Evolutionary conservation across 2,113 vertebrate species (phyloP).

Genomic region (Eurypyga helias): DNA sequence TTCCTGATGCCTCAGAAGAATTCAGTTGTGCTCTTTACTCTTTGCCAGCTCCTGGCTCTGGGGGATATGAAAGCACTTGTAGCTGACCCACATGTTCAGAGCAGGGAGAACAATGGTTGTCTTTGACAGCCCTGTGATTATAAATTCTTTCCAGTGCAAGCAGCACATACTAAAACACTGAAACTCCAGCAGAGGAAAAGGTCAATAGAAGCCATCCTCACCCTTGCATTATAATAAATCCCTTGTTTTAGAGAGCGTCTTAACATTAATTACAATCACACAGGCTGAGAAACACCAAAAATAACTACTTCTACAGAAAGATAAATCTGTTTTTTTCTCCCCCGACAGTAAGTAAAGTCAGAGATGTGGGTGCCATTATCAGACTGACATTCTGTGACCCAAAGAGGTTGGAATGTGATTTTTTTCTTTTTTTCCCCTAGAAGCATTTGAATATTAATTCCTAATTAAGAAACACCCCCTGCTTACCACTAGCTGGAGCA

Average conservation of each 20-base stretch:
- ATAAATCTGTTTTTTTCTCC: slow-evolving; percentile 62
- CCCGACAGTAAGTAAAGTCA: slow-evolving; percentile 26
- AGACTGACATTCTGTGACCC: slow-evolving; percentile 20
- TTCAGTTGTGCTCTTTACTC: slow-evolving; percentile 76
- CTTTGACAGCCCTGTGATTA: slow-evolving; percentile 85
- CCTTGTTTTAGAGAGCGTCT: slow-evolving; percentile 75
- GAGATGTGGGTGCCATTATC: slow-evolving; percentile 30
- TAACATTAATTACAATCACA: slow-evolving; percentile 69
- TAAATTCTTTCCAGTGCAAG: slow-evolving; percentile 86
- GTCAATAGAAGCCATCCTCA: slow-evolving; percentile 81
- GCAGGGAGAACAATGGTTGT: slow-evolving; percentile 82
- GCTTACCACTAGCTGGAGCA: neutral
- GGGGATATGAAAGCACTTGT: slow-evolving; percentile 80
- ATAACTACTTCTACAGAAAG: slow-evolving; percentile 71
- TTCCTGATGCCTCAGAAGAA: slow-evolving; percentile 82
- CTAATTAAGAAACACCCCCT: slow-evolving; percentile 34
- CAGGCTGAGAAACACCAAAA: slow-evolving; percentile 71
- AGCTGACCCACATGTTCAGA: slow-evolving; percentile 84
- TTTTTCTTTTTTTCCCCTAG: neutral
- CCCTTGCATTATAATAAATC: slow-evolving; percentile 75
- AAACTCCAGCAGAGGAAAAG: slow-evolving; percentile 81
- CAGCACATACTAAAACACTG: slow-evolving; percentile 82
- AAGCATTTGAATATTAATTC: slow-evolving; percentile 53
- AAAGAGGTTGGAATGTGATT: slow-evolving; percentile 29
- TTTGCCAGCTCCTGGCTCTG: slow-evolving; percentile 78